Evolutionary conservation across 1,140 invertebrate genomes (phyloP).

Genomic region (Hermatobates lingyangjiaoensis): DNA sequence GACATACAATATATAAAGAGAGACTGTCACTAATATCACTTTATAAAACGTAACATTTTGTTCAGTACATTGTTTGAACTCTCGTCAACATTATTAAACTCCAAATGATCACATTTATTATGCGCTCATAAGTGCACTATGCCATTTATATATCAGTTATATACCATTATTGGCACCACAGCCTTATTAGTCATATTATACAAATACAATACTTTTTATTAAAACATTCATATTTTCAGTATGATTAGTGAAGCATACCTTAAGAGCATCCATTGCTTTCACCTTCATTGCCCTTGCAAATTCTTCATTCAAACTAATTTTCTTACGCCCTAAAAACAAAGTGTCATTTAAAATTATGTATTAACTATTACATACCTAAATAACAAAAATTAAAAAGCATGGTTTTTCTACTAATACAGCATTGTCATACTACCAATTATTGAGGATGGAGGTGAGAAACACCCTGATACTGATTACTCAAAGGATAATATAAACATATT

Average conservation of each 20-base stretch:
- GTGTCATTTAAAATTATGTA: no score
- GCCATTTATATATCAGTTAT: neutral
- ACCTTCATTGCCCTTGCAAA: conserved; percentile 20
- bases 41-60: neutral
- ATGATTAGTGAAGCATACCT: conserved; percentile 20
- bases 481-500: no score
- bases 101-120: neutral
- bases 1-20: no score
- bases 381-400: no score
- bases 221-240: neutral
- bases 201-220: neutral
- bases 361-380: no score
- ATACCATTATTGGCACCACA: neutral
- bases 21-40: no score
- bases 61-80: neutral
- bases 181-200: neutral
- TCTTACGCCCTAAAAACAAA: conserved; percentile 19
- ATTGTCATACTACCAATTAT: no score
- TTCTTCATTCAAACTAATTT: conserved; percentile 29
- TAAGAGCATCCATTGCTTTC: conserved; percentile 29
- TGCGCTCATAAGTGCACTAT: neutral
- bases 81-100: neutral
- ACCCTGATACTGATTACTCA: no score
- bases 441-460: no score
- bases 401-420: no score